Conservation (phyloP, 2,888 invertebrate genomes). For the Morpho helenor region DNA sequence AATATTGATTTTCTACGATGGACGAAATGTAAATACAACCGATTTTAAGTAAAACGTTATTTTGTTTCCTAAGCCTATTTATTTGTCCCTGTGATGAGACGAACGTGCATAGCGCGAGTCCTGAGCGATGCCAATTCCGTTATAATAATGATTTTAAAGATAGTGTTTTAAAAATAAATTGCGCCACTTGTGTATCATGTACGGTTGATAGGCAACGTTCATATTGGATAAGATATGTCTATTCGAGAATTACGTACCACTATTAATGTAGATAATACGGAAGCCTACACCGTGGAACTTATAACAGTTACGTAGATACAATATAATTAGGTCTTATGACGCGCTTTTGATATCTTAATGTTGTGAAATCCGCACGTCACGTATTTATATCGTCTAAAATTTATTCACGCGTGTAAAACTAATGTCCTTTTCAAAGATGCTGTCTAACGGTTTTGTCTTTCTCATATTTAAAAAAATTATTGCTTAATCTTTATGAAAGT, state of each 20-base stretch:
- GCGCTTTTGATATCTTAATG: too few relatives aligned
- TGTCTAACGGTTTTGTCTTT: too few relatives aligned
- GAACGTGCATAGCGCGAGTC: slow-evolving; percentile 20
- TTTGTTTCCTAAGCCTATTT: slow-evolving; percentile 74
- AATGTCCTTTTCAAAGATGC: too few relatives aligned
- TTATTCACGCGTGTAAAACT: too few relatives aligned
- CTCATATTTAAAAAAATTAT: too few relatives aligned
- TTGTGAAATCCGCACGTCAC: too few relatives aligned
- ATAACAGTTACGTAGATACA: too few relatives aligned
- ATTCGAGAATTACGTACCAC: neutral
- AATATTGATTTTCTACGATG: slow-evolving; percentile 77
- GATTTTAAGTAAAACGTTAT: slow-evolving; percentile 78
- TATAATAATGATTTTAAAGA: slow-evolving; percentile 33
- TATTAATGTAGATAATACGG: neutral
- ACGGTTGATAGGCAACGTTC: slow-evolving; percentile 30
- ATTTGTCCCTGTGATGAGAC: slow-evolving; percentile 48
- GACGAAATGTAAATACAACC: slow-evolving; percentile 80
- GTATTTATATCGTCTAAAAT: too few relatives aligned
- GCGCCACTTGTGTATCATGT: slow-evolving; percentile 26
- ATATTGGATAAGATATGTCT: slow-evolving; percentile 30
- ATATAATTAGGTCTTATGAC: too few relatives aligned
- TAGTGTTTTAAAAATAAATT: slow-evolving; percentile 48
- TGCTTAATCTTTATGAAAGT: too few relatives aligned
- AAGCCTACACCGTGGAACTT: too few relatives aligned
- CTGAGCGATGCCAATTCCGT: slow-evolving; percentile 14